phyloP scores from a whole-genome alignment of 2,888 invertebrate species.

The Xylota segnis region DNA sequence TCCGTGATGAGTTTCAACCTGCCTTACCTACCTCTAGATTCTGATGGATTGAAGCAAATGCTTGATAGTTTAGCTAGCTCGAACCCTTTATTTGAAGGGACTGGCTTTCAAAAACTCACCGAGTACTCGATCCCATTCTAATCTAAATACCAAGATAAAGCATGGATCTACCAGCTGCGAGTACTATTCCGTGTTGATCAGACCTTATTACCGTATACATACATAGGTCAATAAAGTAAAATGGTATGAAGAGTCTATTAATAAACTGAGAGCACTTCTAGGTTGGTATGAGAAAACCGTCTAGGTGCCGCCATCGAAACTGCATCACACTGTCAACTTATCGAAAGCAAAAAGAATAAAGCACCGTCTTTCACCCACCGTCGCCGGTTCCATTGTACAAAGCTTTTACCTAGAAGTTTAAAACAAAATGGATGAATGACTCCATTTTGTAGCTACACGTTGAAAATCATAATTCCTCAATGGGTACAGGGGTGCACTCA shows the following conservation, averaged over 20 bases:
- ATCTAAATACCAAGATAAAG: too few relatives aligned
- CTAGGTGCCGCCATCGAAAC: not conserved
- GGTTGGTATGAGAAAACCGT: not conserved
- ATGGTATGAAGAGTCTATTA: not conserved
- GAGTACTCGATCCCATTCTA: too few relatives aligned
- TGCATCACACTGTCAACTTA: not conserved
- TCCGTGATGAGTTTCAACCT: too few relatives aligned
- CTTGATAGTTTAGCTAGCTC: too few relatives aligned
- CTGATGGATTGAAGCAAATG: too few relatives aligned
- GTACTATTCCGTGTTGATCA: too few relatives aligned
- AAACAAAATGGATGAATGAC: constrained; percentile 58
- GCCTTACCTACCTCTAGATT: too few relatives aligned
- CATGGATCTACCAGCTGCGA: too few relatives aligned
- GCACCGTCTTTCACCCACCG: not conserved
- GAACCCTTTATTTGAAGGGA: too few relatives aligned
- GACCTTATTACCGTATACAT: too few relatives aligned
- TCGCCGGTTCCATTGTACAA: not conserved
- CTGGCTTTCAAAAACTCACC: too few relatives aligned
- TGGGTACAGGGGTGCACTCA: constrained; percentile 36
- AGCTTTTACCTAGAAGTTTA: constrained; percentile 2
- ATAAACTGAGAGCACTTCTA: not conserved
- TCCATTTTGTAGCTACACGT: constrained; percentile 61
- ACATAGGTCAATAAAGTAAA: too few relatives aligned
- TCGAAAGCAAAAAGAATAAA: not conserved
- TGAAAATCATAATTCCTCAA: constrained; percentile 44